Evolutionary conservation across 1,140 invertebrate genomes (phyloP), one percentile per base, ranked within the genome.

Genomic region (Heliconius melpomene): DNA sequence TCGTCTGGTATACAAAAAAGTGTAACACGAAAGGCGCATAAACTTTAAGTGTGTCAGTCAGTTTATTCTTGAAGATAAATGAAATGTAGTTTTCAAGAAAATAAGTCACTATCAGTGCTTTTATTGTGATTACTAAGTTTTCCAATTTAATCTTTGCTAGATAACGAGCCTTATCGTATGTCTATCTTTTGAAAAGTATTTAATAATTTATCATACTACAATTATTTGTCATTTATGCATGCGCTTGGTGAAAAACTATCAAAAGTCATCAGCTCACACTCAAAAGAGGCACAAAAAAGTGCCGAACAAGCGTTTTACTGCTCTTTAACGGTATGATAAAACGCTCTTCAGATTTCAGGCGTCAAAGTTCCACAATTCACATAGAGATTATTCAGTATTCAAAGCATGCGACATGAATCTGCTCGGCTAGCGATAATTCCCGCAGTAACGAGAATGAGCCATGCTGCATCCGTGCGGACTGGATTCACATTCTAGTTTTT

Each of bases 401-500:
- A 80, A 75, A 80, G 74, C 74, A 80, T 76, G 79, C 26, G 74
- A 76, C 52, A 76, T 76, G 74, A 80, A 76, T 80, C 74, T 75
- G 74, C 79, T 80, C 74, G 79, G 13, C 73, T 80, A 74, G 70
- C 79, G 79, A 80, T 80, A 80, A 80, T 80, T 77, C 79, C 72
- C 60, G 9, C 79, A 70, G 76, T 76, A 76, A 77, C 75, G 71
- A 80, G 79, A 76, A 79, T 79, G 82, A 85, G 79, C 83, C 84
- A 88, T 86, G 82, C 86, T 79, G 82, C 83, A 86, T 89, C 85
- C 88, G 86, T 85, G 84, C 83, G 82, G 80, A 83, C 86, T 88
- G 86, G 89, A 88, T 88, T 90, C 88, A 84, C 87, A 90, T 89
- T 89, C 86, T 88, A 86, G 83, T 88, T 88, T 90, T 46, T 90